Evolutionary conservation across 2,888 invertebrate genomes (phyloP).

Genomic region (Lasioglossum vierecki): DNA sequence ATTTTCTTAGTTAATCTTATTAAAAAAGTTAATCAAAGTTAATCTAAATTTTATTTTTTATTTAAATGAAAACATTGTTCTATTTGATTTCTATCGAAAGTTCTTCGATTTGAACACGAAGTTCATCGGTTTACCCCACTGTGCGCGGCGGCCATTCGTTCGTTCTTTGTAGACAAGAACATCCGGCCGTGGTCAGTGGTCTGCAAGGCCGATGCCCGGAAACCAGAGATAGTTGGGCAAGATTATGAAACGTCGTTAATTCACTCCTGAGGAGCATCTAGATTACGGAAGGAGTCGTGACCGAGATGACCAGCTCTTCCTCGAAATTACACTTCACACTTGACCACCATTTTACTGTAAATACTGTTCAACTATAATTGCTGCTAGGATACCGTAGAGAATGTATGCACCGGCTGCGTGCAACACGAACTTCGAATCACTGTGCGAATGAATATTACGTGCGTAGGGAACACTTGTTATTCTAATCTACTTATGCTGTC

Average conservation of each 20-base stretch:
- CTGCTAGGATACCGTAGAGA: slow-evolving; percentile 10
- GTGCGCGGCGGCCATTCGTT: slow-evolving; percentile 51
- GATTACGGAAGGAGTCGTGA: slow-evolving; percentile 59
- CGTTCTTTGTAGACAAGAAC: slow-evolving; percentile 60
- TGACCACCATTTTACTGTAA: slow-evolving; percentile 9
- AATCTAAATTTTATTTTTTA: no score
- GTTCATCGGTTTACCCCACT: no score
- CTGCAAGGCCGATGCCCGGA: slow-evolving; percentile 79
- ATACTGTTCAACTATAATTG: slow-evolving; percentile 26
- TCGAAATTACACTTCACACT: slow-evolving; percentile 39
- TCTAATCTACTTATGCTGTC: not conserved
- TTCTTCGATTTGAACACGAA: no score
- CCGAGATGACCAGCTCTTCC: slow-evolving; percentile 52
- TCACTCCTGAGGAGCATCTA: slow-evolving; percentile 69
- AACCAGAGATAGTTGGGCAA: slow-evolving; percentile 73
- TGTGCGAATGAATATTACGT: not conserved
- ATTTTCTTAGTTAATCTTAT: no score
- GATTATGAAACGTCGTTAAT: slow-evolving; percentile 74
- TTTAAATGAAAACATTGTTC: no score
- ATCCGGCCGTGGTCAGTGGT: slow-evolving; percentile 74
- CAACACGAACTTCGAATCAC: not conserved
- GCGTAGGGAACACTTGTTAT: not conserved
- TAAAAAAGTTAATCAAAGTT: no score
- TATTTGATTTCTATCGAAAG: no score
- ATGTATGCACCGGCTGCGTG: not conserved